These are phyloP conservation scores for Carterocephalus palaemon DNA, from an alignment of 2,888 invertebrate species.

Conservation along the genomic window DNA sequence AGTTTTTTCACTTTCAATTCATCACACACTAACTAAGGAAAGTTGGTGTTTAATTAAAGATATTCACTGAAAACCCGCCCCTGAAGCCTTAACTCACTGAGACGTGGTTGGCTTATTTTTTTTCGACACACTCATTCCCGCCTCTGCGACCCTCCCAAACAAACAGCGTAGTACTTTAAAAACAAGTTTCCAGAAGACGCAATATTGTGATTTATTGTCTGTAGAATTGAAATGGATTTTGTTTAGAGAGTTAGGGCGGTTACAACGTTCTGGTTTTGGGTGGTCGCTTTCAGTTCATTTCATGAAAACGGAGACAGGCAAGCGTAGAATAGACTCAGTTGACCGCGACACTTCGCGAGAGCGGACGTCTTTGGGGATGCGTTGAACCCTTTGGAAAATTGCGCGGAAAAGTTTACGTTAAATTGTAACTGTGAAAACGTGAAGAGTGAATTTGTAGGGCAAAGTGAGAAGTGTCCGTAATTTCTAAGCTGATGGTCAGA, in stretches of 20 bases:
- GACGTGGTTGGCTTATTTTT: slow-evolving; percentile 79
- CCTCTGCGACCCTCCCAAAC: slow-evolving; percentile 78
- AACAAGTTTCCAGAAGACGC: slow-evolving; percentile 48
- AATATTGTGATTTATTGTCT: slow-evolving; percentile 26
- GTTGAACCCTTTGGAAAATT: slow-evolving; percentile 28
- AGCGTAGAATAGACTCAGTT: slow-evolving; percentile 61
- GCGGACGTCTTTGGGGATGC: slow-evolving; percentile 41
- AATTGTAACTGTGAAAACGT: slow-evolving; percentile 5
- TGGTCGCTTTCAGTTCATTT: slow-evolving; percentile 69
- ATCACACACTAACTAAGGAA: slow-evolving; percentile 58
- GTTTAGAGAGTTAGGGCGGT: slow-evolving; percentile 27
- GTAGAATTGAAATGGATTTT: slow-evolving; percentile 26
- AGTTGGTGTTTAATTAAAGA: slow-evolving; percentile 76
- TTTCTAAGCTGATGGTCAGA: background rate
- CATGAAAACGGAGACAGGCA: slow-evolving; percentile 70
- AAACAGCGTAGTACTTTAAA: slow-evolving; percentile 74
- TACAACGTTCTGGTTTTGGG: slow-evolving; percentile 43
- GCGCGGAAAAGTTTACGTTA: slow-evolving; percentile 65
- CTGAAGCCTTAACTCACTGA: slow-evolving; percentile 73
- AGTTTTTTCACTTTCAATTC: slow-evolving; percentile 57
- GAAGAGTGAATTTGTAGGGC: background rate
- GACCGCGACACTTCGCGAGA: slow-evolving; percentile 73
- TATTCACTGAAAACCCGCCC: slow-evolving; percentile 72
- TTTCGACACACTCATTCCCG: slow-evolving; percentile 77
- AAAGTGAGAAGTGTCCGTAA: slow-evolving; percentile 1